Base-by-base conservation (phyloP, 2,888 invertebrate genomes). In the Xanthostigma xanthostigma region DNA sequence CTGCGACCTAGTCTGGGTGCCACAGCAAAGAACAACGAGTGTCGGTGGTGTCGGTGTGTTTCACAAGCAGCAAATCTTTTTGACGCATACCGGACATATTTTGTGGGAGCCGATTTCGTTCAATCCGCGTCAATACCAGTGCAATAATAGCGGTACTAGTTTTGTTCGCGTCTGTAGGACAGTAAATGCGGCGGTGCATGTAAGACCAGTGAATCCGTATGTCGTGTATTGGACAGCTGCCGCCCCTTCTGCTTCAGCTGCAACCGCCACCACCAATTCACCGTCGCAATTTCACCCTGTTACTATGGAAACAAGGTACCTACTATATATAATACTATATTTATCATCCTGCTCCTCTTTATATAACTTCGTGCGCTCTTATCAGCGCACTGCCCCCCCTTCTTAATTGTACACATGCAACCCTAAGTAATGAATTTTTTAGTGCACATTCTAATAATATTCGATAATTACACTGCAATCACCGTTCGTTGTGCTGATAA, bases 1-100 rank as follows among this genome's bases (percentile, higher is more conserved):
- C 48, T 48, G 48, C 48, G 43, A 40, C 48, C 48, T 48, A n/a
- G 48, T 48, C 35, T 48, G 48, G 48, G 48, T 48, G 42, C 48
- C 48, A 27, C 14, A 41, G 14, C 14, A 45, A 14, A 27, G 14
- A 4, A 12, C 42, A 41, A 41, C 41, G 41, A 17, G 41, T 27
- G 27, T 17, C 27, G 27, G 41, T 41, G 41, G 14, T 41, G 41
- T 41, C 9, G 27, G 14, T 41, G 41, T 27, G 1, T 17, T 41
- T 9, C 41, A 41, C 11, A 14, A 41, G n/a, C 41, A 41, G 38
- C 38, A 17, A 12, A 27, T 27, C 27, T 27, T 6, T 27, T 27
- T 27, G 27, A 6, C 27, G 27, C 27, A 27, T 27, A 27, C 27
- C 27, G 27, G 27, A 27, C 27, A 27, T 27, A 27, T 27, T 27